Evolutionary conservation across 2,113 vertebrate genomes (phyloP), one percentile per base, ranked within the genome.

Genomic region (Neolamprologus cancellatus): DNA sequence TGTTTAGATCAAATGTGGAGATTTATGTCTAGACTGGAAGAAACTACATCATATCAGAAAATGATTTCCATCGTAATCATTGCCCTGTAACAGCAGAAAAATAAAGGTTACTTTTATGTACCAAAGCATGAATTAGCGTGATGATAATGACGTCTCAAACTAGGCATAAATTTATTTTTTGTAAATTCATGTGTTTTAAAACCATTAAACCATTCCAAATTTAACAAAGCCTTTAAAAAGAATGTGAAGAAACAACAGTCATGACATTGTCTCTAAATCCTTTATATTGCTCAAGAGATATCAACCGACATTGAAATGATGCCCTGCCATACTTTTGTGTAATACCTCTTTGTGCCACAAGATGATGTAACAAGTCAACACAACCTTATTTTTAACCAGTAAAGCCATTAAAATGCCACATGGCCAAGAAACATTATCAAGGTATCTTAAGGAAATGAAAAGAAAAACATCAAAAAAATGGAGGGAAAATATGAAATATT

Each of bases 351-450:
- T 39, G 11, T 66, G 12, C 11, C 61, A 66, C 61, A 66, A 14
- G 34, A 66, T 66, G 61, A 13, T 39, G 34, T 13, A 39, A 8
- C 32, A 13, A 66, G 61, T 66, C 61, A 66, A 66, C 61, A 20
- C 18, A 39, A 39, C 61, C 18, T 66, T 66, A 64, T 39, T 39
- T 39, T 39, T 66, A 36, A 20, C 32, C 18, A 66, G 32, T 66
- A 20, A 66, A 66, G 32, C 34, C 18, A 39, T 36, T 36, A 66
- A 66, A 66, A 66, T 20, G 32, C 1, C 59, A 66, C 17, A 12
- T 0, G 2, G 17, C 5, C 11, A 7, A 6, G 10, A 66, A 66
- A 66, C 0, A 20, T 20, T 0, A 64, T 13, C 61, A 5, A 66
- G 61, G 61, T 3, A 20, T 66, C 6, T 8, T 66, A 36, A 39